Evolutionary conservation across 2,888 invertebrate species (phyloP).

Genomic region (Dynastes tityus): DNA sequence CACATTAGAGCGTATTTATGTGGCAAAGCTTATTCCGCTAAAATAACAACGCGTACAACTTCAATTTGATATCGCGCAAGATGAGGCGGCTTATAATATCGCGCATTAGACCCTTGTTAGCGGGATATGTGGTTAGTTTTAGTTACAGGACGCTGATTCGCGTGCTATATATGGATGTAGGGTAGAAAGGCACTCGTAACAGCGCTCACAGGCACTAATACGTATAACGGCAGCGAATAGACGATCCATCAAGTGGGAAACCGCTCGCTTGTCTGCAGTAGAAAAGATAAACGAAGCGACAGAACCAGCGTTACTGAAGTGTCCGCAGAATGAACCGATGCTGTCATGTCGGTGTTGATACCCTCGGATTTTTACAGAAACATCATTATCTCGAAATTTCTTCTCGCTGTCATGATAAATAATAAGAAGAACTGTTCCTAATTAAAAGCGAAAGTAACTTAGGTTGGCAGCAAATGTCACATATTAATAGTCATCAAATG

Average conservation of each 20-base stretch:
- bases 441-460: too few relatives aligned
- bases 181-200: background rate
- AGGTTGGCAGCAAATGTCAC: too few relatives aligned
- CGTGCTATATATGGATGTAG: background rate
- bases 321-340: conserved; percentile 14
- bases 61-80: conserved; percentile 29
- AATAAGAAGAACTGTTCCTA: background rate
- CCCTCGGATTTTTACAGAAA: background rate
- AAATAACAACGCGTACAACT: conserved; percentile 39
- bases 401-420: background rate
- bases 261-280: conserved; percentile 21
- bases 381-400: conserved; percentile 1
- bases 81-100: conserved; percentile 39
- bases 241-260: conserved; percentile 9
- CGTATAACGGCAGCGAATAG: conserved; percentile 25
- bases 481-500: too few relatives aligned
- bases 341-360: conserved; percentile 30
- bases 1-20: conserved; percentile 11
- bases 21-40: conserved; percentile 7
- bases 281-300: conserved; percentile 34
- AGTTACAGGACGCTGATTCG: conserved; percentile 39
- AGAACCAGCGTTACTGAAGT: conserved; percentile 18
- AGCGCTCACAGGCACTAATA: conserved; percentile 1
- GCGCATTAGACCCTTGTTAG: conserved; percentile 43
- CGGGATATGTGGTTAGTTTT: conserved; percentile 41